Evolutionary conservation across 2,797 vertebrate species (phyloP).

Genomic region (Denticeps clupeoides): DNA sequence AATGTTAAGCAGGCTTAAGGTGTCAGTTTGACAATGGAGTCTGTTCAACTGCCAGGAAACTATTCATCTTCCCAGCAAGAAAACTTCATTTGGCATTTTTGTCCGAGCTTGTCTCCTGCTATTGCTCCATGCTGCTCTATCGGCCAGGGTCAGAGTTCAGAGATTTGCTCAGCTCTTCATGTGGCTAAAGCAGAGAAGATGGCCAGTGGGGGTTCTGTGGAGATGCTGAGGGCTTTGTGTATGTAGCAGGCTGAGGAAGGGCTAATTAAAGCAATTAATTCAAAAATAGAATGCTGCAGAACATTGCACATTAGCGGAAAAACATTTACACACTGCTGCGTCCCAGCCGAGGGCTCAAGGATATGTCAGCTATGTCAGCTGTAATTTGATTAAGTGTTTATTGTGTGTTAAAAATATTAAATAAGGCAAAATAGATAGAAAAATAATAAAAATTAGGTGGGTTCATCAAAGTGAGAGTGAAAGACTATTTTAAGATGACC

Average conservation of each 20-base stretch:
- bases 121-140: no score
- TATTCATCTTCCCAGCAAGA: no score
- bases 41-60: no score
- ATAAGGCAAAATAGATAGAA: slow-evolving; percentile 5
- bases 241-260: slow-evolving; percentile 24
- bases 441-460: background rate
- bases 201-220: background rate
- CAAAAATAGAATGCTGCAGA: slow-evolving; percentile 29
- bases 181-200: background rate
- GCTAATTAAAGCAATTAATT: slow-evolving; percentile 45
- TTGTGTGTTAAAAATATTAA: slow-evolving; percentile 26
- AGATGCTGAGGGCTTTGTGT: slow-evolving; percentile 17
- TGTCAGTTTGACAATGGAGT: no score
- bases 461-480: no score
- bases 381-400: slow-evolving; percentile 36
- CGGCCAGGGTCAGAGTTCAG: no score
- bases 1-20: no score
- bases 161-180: no score
- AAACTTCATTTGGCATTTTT: no score
- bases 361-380: slow-evolving; percentile 26
- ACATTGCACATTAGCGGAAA: slow-evolving; percentile 30
- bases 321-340: slow-evolving; percentile 29
- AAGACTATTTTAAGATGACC: no score
- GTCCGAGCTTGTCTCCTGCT: no score
- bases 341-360: slow-evolving; percentile 27